Evolutionary conservation across 2,888 invertebrate genomes (phyloP), one percentile per base, ranked within the genome.

Genomic region (Spilosoma lubricipeda): DNA sequence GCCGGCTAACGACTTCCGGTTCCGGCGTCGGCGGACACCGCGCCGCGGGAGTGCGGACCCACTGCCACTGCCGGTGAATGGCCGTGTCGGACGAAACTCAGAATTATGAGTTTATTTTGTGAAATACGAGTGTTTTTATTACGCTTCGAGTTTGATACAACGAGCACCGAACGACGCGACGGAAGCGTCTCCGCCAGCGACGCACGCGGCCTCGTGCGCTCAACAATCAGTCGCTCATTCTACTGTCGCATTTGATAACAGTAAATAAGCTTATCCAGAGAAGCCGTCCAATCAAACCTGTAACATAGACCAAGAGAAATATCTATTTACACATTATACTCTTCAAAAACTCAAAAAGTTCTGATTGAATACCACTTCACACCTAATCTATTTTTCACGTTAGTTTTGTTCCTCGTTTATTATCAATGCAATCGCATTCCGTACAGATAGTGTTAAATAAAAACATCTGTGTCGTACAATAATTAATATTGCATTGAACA

Each of bases 1-100:
- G 85, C 81, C 84, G 87, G 88, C 84, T 91, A 93, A 93, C 92
- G 93, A 93, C 93, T 92, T 93, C 93, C 93, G 87, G 73, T 90
- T 93, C 93, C 93, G 92, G 87, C 87, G 85, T 82, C 81, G 83
- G 85, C 86, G 87, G 84, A 84, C 85, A 83, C 78, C 77, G 82
- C 86, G 81, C 83, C 83, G 79, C 78, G 83, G 85, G 82, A 83
- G 80, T 83, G 81, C 82, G 77, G 71, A 72, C 77, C 74, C 75
- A 78, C 77, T 77, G 15, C 33, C 36, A 11, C 15, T 36, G 36
- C 72, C 78, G 71, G 36, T 82, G 84, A 88, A 85, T 87, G 77
- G 81, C 79, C 72, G 78, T 72, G 78, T 80, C 84, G 79, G 82
- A 83, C 79, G 79, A 73, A 82, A 83, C 76, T 86, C 82, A 68